Conservation (phyloP, 2,113 vertebrate genomes). For the Numida meleagris region DNA sequence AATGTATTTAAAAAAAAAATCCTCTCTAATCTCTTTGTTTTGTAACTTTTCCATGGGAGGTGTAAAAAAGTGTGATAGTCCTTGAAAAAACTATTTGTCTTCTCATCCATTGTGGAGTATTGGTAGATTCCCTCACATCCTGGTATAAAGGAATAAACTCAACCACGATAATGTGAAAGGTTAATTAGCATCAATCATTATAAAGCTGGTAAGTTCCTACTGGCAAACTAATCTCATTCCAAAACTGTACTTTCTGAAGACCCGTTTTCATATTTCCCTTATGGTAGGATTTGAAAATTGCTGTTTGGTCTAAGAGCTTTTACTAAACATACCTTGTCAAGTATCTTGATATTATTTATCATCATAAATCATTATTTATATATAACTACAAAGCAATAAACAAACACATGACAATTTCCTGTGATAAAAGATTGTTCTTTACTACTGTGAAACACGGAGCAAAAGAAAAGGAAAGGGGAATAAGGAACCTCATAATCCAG, state of each 20-base stretch:
- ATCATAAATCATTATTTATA: neutral
- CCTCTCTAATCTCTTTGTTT: neutral
- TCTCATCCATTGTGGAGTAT: neutral
- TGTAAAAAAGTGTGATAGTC: neutral
- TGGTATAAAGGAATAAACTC: neutral
- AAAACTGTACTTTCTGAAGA: neutral
- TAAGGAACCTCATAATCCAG: neutral
- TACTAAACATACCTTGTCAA: neutral
- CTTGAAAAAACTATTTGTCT: neutral
- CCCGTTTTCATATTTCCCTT: neutral
- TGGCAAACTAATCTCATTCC: neutral
- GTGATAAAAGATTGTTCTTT: neutral
- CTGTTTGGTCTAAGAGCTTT: neutral
- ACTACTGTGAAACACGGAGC: neutral
- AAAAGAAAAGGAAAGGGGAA: neutral
- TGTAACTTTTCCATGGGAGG: neutral
- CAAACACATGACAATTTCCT: neutral
- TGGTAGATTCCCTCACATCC: fast-evolving
- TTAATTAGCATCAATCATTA: neutral
- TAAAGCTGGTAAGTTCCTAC: neutral
- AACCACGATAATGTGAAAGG: neutral
- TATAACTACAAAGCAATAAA: neutral
- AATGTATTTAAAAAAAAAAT: neutral
- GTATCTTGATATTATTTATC: neutral
- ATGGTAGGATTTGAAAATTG: neutral